phyloP scores from a whole-genome alignment of 2,797 vertebrate species.

The Leptodactylus fallax region DNA sequence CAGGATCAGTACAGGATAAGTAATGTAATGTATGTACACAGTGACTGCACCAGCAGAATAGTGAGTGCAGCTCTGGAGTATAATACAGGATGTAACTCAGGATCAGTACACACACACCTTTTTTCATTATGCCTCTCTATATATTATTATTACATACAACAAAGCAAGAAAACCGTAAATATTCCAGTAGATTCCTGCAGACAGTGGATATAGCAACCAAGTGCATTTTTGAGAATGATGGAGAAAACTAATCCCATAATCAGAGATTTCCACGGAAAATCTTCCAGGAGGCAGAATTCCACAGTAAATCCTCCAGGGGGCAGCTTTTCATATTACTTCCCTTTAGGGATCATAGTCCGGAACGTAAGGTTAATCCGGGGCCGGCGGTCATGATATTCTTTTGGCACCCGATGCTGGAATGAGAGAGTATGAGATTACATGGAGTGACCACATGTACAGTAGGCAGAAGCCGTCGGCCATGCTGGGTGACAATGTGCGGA shows the following conservation, averaged over 20 bases:
- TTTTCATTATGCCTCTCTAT: no score
- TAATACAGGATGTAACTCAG: neutral
- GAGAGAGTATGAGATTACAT: neutral
- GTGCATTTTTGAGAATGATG: neutral
- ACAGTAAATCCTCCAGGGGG: neutral
- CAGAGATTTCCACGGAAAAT: no score
- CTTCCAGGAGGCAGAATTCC: no score
- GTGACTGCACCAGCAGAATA: no score
- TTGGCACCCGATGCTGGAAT: constrained; percentile 91
- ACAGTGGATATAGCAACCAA: no score
- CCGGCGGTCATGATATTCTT: constrained; percentile 92
- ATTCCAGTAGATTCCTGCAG: neutral
- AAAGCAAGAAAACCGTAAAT: neutral
- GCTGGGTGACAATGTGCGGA: no score
- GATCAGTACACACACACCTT: neutral
- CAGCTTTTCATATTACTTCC: neutral
- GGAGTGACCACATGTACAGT: no score
- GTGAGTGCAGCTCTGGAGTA: neutral
- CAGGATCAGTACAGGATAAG: no score
- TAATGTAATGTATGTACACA: neutral
- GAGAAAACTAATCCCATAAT: neutral
- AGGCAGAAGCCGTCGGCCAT: no score
- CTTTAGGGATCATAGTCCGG: constrained; percentile 84
- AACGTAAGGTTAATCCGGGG: constrained; percentile 94
- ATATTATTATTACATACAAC: neutral